Evolutionary conservation across 2,888 invertebrate genomes (phyloP).

Genomic region (Iphiclides podalirius): DNA sequence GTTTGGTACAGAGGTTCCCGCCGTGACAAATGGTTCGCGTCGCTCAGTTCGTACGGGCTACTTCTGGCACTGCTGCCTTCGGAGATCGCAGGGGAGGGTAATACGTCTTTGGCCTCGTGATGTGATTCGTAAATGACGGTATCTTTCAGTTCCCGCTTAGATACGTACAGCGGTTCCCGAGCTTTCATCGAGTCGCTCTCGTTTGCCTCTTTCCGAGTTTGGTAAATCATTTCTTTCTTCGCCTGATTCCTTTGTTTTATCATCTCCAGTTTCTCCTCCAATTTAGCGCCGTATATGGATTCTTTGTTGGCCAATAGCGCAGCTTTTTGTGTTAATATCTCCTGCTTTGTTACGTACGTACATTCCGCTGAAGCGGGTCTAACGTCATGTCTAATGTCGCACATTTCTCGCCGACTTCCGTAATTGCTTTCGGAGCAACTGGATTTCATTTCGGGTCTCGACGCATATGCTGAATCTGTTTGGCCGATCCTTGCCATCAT

Average conservation of each 20-base stretch:
- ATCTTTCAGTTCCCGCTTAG: slow-evolving; percentile 74
- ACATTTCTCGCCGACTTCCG: slow-evolving; percentile 48
- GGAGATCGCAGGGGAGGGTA: slow-evolving; percentile 33
- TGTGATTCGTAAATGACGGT: slow-evolving; percentile 76
- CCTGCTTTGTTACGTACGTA: slow-evolving; percentile 74
- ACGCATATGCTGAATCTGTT: slow-evolving; percentile 63
- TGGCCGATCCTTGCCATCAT: slow-evolving; percentile 65
- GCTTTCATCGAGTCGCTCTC: slow-evolving; percentile 68
- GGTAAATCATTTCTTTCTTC: slow-evolving; percentile 76
- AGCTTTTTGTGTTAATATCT: slow-evolving; percentile 74
- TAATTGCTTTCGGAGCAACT: slow-evolving; percentile 69
- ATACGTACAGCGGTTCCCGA: slow-evolving; percentile 73
- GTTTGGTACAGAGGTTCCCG: slow-evolving; percentile 71
- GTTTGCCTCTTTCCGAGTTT: slow-evolving; percentile 71
- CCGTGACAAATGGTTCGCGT: slow-evolving; percentile 73
- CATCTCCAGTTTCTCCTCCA: slow-evolving; percentile 74
- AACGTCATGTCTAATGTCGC: slow-evolving; percentile 51
- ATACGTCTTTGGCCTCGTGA: slow-evolving; percentile 64
- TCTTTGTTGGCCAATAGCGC: slow-evolving; percentile 70
- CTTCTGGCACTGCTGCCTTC: slow-evolving; percentile 58
- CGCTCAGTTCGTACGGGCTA: slow-evolving; percentile 73
- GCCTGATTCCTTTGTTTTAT: slow-evolving; percentile 77
- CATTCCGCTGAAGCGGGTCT: slow-evolving; percentile 72
- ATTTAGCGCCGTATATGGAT: slow-evolving; percentile 53
- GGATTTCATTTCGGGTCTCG: slow-evolving; percentile 64